Evolutionary conservation across 2,888 invertebrate genomes (phyloP).

Genomic region (Enchytraeus crypticus): DNA sequence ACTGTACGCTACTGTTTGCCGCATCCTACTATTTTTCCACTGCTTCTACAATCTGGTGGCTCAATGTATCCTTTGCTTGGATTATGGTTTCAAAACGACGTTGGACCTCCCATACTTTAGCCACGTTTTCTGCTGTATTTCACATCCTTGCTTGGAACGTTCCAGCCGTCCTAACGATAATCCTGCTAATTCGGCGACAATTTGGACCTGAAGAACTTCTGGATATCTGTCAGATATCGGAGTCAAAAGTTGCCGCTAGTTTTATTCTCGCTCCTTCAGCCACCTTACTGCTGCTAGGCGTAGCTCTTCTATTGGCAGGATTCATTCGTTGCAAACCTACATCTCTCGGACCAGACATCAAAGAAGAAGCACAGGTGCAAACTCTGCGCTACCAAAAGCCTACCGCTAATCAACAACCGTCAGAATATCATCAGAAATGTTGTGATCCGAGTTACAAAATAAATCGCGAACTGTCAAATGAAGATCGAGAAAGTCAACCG

Average conservation of each 20-base stretch:
- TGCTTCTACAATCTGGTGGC: slow-evolving; percentile 85
- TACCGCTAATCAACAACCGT: no score
- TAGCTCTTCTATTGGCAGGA: slow-evolving; percentile 63
- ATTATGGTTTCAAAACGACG: slow-evolving; percentile 55
- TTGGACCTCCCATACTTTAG: slow-evolving; percentile 55
- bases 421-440: no score
- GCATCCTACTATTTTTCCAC: slow-evolving; percentile 85
- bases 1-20: slow-evolving; percentile 79
- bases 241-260: slow-evolving; percentile 41
- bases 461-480: no score
- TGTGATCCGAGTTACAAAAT: no score
- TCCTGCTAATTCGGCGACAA: slow-evolving; percentile 73
- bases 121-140: slow-evolving; percentile 61
- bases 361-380: no score
- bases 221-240: slow-evolving; percentile 59
- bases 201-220: slow-evolving; percentile 87
- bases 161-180: slow-evolving; percentile 78
- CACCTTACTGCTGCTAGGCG: slow-evolving; percentile 62
- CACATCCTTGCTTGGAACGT: slow-evolving; percentile 86
- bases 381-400: no score
- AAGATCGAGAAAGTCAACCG: no score
- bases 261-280: slow-evolving; percentile 57
- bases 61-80: slow-evolving; percentile 81
- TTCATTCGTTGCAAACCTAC: slow-evolving; percentile 52
- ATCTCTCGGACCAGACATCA: no score